Evolutionary conservation across 2,113 vertebrate species (phyloP), one percentile per base, ranked within the genome.

Genomic region (Rhagologus leucostigma): DNA sequence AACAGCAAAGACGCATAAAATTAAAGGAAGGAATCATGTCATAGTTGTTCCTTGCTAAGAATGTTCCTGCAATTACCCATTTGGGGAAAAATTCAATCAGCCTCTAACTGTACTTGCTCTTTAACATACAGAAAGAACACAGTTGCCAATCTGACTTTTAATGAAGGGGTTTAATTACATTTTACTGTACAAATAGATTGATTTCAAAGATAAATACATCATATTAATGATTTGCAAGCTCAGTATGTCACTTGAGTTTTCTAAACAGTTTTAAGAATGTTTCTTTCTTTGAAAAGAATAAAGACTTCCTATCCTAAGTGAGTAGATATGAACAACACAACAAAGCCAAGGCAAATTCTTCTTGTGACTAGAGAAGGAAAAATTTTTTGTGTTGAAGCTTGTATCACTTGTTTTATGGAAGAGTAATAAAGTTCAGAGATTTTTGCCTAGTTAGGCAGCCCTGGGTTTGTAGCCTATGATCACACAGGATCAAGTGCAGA

Each of bases 341-440:
- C 9, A 76, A 15, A 87, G 32, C 22, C 62, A 94, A 76, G 24
- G 57, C 16, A 57, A 87, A 70, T 76, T 77, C 46, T 88, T 56
- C 32, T 62, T 52, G 13, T 71, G 77, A 68, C 39, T 26, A 60
- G 16, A 60, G 30, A 62, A 67, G 46, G 39, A 68, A 87, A 81
- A 87, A 2, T 20, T 16, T 64, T 75, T 33, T 57, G 18, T 87
- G 35, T 82, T 92, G 32, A 87, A 91, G 60, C 41, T 69, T 89
- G 11, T 64, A 76, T 33, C 1, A 2, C 11, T 73, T 87, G 9
- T 57, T 89, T 94, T 85, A 89, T 69, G 35, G 63, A 47, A 50
- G 6, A 89, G 16, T 46, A 87, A 87, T 84, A 85, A 95, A 87
- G 52, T 75, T 56, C 27, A 95, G 56, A 78, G n/a, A 87, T 35